Conservation (phyloP, 2,888 invertebrate genomes). For the Bedellia somnulentella region DNA sequence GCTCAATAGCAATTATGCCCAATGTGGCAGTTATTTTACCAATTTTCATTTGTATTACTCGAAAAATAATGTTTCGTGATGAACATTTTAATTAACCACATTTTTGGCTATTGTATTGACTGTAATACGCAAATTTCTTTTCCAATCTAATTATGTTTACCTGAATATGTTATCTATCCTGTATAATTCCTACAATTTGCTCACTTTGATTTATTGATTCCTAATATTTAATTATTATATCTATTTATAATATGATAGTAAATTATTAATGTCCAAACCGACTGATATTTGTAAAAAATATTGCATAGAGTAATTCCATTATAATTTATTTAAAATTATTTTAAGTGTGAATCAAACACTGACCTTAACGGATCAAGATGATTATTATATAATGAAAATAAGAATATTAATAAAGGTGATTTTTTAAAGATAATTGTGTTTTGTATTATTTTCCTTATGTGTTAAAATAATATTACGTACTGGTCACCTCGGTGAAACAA, state of each 20-base stretch:
- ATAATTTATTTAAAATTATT: conserved; percentile 55
- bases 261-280: conserved; percentile 54
- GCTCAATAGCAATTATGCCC: conserved; percentile 39
- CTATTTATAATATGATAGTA: too few species aligned
- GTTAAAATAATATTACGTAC: too few species aligned
- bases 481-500: too few species aligned
- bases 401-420: conserved; percentile 43
- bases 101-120: too few species aligned
- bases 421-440: conserved; percentile 32
- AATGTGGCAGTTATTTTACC: not conserved
- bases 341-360: too few species aligned
- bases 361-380: conserved; percentile 55
- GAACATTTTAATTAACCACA: too few species aligned
- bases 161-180: too few species aligned
- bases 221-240: conserved; percentile 59
- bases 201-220: conserved; percentile 47
- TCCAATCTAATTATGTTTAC: too few species aligned
- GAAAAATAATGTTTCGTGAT: not conserved
- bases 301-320: conserved; percentile 49
- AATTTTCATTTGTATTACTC: not conserved
- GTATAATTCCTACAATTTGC: conserved; percentile 14
- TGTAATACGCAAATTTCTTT: too few species aligned
- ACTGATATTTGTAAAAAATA: conserved; percentile 57
- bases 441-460: too few species aligned
- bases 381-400: conserved; percentile 49